Base-by-base conservation (phyloP, 2,797 vertebrate species). In the Coracias cyanogaster region DNA sequence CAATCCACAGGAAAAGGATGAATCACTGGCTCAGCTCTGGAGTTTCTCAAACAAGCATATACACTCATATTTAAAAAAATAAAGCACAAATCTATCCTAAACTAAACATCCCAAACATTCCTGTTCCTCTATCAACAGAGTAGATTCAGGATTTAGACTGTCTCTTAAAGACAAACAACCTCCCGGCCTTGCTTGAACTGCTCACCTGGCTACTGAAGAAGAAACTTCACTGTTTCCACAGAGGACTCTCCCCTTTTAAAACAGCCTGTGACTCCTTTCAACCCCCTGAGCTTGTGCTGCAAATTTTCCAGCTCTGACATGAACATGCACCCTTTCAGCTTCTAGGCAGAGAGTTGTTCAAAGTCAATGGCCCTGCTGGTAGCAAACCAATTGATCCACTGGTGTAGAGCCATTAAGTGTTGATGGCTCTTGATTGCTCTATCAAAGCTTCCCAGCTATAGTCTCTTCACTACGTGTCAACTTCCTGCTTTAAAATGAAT, bases 391-490 rank as follows among this genome's bases (percentile, higher is more conserved):
- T 90, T 94, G 96, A 93, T 97, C 82, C 85, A 88, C 80, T 76
- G 85, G 90, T 90, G 88, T 82, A 94, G 49, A 69, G 76, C 93
- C 85, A 96, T 94, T 97, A 96, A 93, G 58, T 31, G 84, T 41
- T 95, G 94, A 96, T 96, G 91, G 91, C 46, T 85, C 87, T 94
- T 96, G 96, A 96, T 97, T 96, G 94, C 93, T 90, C 91, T 90
- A 89, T 91, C 89, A 96, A 93, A 94, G 79, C 77, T 96, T 82
- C 79, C 51, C 72, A 83, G 87, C 65, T 87, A 81, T 10, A 89
- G 79, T 60, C 49, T 93, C 69, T 71, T 78, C 77, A 58, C 85
- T 83, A 54, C 16, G 18, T 51, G 85, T 90, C 94, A 96, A 77
- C 79, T 92, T 94, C 76, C 91, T 79, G 73, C 72, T 94, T 89